phyloP scores from a whole-genome alignment of 2,888 invertebrate species.

The Imbricaverruca yamaguchii region DNA sequence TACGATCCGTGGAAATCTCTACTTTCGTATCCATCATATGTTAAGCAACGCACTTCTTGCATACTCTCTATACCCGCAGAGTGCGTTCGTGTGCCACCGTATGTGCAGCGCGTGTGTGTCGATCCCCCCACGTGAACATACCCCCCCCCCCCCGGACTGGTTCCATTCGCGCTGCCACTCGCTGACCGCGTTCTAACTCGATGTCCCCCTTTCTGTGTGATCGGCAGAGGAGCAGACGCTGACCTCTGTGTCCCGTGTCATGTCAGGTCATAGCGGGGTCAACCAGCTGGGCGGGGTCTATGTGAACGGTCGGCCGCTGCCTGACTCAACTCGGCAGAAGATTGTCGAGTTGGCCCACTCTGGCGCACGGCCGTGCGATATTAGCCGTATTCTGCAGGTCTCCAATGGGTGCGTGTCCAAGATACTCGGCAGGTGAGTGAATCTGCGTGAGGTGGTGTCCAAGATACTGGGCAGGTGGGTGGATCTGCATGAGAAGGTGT shows the following conservation, averaged over 20 bases:
- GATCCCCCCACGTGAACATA: no score
- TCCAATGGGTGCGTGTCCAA: conserved; percentile 98
- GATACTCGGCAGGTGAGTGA: conserved; percentile 79
- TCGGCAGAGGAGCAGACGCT: conserved; percentile 10
- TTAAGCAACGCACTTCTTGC: no score
- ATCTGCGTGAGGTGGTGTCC: no score
- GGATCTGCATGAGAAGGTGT: no score
- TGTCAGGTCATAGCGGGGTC: conserved; percentile 33
- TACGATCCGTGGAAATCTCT: no score
- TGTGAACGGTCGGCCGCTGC: conserved; percentile 34
- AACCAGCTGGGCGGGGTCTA: conserved; percentile 34
- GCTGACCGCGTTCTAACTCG: background rate
- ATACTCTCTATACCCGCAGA: no score
- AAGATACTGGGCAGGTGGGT: no score
- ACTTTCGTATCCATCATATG: no score
- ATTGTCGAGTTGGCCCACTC: conserved; percentile 81
- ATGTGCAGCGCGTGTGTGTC: no score
- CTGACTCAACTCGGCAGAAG: conserved; percentile 34
- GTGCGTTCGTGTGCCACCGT: no score
- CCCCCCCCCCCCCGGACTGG: background rate
- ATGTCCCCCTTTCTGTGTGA: background rate
- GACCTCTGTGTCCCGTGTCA: conserved; percentile 18
- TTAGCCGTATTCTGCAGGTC: conserved; percentile 93
- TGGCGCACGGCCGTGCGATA: conserved; percentile 95
- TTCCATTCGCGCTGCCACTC: no score